Conservation (phyloP, 1,140 invertebrate species). For the Matsumurasca onukii region DNA sequence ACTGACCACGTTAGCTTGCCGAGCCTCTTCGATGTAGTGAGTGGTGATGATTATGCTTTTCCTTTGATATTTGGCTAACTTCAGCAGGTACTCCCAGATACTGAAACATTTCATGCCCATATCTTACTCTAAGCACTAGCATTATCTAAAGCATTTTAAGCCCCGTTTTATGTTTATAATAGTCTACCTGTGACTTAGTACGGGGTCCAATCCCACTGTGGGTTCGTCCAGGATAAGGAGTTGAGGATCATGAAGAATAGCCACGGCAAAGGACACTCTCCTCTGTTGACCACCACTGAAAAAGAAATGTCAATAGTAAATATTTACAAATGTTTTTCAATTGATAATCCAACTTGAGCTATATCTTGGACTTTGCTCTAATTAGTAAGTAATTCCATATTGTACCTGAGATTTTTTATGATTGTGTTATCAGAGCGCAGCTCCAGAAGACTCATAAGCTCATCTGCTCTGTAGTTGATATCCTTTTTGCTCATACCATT, state of each 20-base stretch:
- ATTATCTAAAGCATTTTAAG: too few species aligned
- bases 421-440: slow-evolving; percentile 60
- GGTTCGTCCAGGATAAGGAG: slow-evolving; percentile 91
- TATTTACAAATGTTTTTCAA: too few species aligned
- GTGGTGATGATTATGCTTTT: slow-evolving; percentile 86
- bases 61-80: slow-evolving; percentile 60
- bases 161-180: too few species aligned
- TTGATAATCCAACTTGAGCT: too few species aligned
- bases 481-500: slow-evolving; percentile 69
- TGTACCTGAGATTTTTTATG: slow-evolving; percentile 42
- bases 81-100: too few species aligned
- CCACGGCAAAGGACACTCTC: slow-evolving; percentile 88
- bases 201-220: slow-evolving; percentile 93
- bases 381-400: too few species aligned
- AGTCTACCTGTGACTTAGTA: slow-evolving; percentile 53
- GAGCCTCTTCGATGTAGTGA: slow-evolving; percentile 92
- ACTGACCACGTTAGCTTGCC: slow-evolving; percentile 63
- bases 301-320: too few species aligned
- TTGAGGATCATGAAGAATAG: slow-evolving; percentile 89
- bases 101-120: too few species aligned
- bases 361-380: too few species aligned
- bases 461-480: slow-evolving; percentile 65
- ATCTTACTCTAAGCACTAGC: too few species aligned
- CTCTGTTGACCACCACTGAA: slow-evolving; percentile 89
- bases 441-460: slow-evolving; percentile 71